Percentiles rank a stretch among this genome's conserved stretches.
Evolutionary conservation across 2,888 invertebrate genomes (phyloP).

Genomic region (Drosophila cracens): DNA sequence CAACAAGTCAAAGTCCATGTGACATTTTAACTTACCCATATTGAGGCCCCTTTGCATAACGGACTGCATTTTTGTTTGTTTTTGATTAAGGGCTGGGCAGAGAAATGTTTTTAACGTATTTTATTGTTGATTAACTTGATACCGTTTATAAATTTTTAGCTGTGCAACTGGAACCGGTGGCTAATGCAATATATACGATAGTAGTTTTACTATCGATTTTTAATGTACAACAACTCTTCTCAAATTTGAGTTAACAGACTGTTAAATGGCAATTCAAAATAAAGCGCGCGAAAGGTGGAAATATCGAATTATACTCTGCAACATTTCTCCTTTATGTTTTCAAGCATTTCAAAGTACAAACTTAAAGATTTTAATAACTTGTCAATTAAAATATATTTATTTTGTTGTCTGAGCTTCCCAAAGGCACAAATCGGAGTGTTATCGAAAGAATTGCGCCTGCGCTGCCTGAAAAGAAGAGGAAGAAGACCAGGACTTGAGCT

Average conservation of each 20-base stretch:
- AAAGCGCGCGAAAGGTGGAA: slow-evolving; percentile 11
- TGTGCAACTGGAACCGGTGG: slow-evolving; percentile 19
- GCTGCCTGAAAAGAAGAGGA: slow-evolving; percentile 28
- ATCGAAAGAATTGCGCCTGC: slow-evolving; percentile 45
- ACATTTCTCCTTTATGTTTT: background rate
- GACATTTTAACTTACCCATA: slow-evolving; percentile 25
- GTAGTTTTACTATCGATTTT: slow-evolving; percentile 6
- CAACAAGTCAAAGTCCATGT: slow-evolving; percentile 54
- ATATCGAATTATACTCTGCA: background rate
- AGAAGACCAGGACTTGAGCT: slow-evolving; percentile 41
- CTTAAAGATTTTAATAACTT: background rate
- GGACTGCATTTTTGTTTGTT: slow-evolving; percentile 37
- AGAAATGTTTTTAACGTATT: background rate
- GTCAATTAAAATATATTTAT: no score
- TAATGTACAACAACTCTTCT: background rate
- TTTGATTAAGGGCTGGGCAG: background rate
- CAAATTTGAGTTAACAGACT: slow-evolving; percentile 10
- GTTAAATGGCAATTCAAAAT: background rate
- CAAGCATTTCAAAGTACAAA: background rate
- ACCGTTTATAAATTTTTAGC: background rate
- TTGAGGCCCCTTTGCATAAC: slow-evolving; percentile 23
- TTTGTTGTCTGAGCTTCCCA: background rate
- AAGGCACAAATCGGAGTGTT: background rate
- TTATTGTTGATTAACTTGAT: background rate
- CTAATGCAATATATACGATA: slow-evolving; percentile 1